Conservation (phyloP, 2,888 invertebrate species). For the Meiosimyza platycephala region DNA sequence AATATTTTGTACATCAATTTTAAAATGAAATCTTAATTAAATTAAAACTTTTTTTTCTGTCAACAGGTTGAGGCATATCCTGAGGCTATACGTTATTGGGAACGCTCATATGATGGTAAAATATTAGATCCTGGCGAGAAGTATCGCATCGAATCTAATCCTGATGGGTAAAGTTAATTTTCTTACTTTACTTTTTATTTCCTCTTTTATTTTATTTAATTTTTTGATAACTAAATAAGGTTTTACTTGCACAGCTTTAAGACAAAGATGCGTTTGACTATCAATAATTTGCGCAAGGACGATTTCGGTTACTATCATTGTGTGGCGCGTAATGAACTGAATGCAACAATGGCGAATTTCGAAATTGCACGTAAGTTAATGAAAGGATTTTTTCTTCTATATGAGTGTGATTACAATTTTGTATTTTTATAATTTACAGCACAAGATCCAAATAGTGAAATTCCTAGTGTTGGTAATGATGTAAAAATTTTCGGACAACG, state of each 20-base stretch:
- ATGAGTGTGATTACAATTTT: background rate
- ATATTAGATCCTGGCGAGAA: slow-evolving; percentile 77
- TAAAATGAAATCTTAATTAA: no score
- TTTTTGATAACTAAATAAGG: slow-evolving; percentile 1
- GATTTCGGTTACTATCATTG: slow-evolving; percentile 86
- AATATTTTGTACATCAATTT: no score
- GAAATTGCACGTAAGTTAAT: slow-evolving; percentile 73
- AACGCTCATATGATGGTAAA: slow-evolving; percentile 77
- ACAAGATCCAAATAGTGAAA: slow-evolving; percentile 69
- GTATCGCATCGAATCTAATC: slow-evolving; percentile 73
- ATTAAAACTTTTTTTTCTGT: background rate
- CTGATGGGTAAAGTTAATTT: slow-evolving; percentile 62
- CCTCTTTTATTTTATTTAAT: slow-evolving; percentile 10
- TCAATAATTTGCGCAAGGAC: slow-evolving; percentile 74
- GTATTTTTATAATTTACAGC: slow-evolving; percentile 50
- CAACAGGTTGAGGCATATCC: slow-evolving; percentile 85
- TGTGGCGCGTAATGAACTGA: slow-evolving; percentile 85
- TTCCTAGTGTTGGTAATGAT: slow-evolving; percentile 67
- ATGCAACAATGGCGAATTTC: slow-evolving; percentile 81
- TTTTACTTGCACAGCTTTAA: slow-evolving; percentile 67
- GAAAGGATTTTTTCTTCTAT: background rate
- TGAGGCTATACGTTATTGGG: slow-evolving; percentile 88
- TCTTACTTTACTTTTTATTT: background rate
- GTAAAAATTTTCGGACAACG: slow-evolving; percentile 71
- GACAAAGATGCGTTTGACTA: slow-evolving; percentile 82